Evolutionary conservation across 2,888 invertebrate genomes (phyloP).

Genomic region (Tetanocera ferruginea): DNA sequence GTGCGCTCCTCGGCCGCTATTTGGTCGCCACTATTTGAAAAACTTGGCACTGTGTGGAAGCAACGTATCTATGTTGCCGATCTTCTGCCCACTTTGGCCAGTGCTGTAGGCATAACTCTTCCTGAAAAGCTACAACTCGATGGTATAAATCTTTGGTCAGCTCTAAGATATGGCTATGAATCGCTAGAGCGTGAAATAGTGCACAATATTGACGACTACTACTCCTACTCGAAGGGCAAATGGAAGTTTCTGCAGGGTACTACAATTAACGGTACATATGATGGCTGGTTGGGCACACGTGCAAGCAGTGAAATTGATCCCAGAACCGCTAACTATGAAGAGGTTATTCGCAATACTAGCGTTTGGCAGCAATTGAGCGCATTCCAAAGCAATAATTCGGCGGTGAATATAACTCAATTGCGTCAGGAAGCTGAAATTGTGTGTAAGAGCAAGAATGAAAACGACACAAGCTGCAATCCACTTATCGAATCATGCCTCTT

Average conservation of each 20-base stretch:
- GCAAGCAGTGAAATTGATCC: constrained; percentile 51
- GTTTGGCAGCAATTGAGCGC: constrained; percentile 55
- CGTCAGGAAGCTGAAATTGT: constrained; percentile 53
- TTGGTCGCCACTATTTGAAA: constrained; percentile 76
- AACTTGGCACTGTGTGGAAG: constrained; percentile 73
- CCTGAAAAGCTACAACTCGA: constrained; percentile 70
- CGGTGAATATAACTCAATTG: constrained; percentile 65
- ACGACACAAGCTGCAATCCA: constrained; percentile 54
- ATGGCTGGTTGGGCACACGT: constrained; percentile 54
- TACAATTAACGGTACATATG: constrained; percentile 55
- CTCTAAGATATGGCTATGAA: constrained; percentile 71
- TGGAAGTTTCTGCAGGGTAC: constrained; percentile 66
- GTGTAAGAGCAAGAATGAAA: constrained; percentile 50
- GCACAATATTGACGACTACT: constrained; percentile 78
- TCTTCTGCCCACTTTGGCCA: constrained; percentile 82
- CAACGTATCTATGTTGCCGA: constrained; percentile 85
- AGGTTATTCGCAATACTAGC: constrained; percentile 51
- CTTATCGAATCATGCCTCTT: constrained; percentile 70
- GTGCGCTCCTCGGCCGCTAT: constrained; percentile 82
- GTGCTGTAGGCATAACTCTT: constrained; percentile 58
- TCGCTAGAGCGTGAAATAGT: constrained; percentile 74
- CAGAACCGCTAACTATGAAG: constrained; percentile 52
- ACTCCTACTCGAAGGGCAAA: constrained; percentile 57
- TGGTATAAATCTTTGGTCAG: constrained; percentile 79
- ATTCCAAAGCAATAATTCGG: constrained; percentile 66